Base-by-base conservation (phyloP, 1,140 invertebrate genomes). In the Halesus radiatus region DNA sequence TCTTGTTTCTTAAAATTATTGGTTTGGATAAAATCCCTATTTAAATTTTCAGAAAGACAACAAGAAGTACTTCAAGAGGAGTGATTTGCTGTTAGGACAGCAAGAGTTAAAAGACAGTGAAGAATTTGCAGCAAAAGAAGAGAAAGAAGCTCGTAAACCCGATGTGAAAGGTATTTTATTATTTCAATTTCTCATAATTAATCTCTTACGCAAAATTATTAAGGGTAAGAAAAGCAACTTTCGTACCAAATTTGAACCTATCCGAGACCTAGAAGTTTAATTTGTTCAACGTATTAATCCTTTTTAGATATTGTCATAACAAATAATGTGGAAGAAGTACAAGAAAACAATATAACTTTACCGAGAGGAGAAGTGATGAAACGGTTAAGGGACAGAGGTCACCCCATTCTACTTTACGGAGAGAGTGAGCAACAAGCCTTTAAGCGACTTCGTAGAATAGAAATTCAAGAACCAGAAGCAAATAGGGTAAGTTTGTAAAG, bases 401-500 rank as follows among this genome's bases (percentile, higher is more conserved):
- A 99, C 87, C 98, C 98, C 0, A 96, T 99, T 83, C 86, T 95
- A 10, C 86, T 99, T 16, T 99, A 96, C 92, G 96, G 95, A 5
- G 98, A 99, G 91, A 94, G 92, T 37, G 97, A 99, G 88, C 83
- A 93, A 1, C 97, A 99, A 85, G 93, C 97, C 1, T 98, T 97
- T 85, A 93, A 93, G 84, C 91, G 98, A 84, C 88, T 99, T 80
- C 90, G 97, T 84, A 94, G 95, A 86, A 93, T 97, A 84, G 98
- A 99, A 91, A 95, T 99, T 83, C 92, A 96, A 60, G 97, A 98
- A 88, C 98, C 98, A 13, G 98, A 99, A 91, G 92, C 96, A 0
- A 97, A 97, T 85, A 95, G 95, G 87, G 95, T 95, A 29, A 29
- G 26, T 5, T 29, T 29, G 26, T 29, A 29, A 5, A 29, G 5